A percentile compares a stretch with the other conserved stretches of the same genome.
Evolutionary conservation across 1,140 invertebrate genomes (phyloP).

Genomic region (Dryas iulia): DNA sequence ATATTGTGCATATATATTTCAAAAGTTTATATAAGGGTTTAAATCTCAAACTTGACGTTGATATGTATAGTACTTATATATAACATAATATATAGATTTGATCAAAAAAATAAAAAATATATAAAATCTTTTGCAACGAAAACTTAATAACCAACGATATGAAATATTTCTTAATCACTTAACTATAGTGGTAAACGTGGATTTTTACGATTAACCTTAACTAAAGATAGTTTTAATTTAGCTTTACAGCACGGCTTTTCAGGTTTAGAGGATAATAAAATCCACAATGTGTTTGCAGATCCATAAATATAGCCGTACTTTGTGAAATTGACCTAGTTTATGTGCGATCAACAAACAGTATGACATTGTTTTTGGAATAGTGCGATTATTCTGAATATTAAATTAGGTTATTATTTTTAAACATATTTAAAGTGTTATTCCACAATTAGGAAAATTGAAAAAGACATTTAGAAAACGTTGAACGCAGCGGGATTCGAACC

Average conservation of each 20-base stretch:
- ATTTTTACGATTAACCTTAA: constrained; percentile 1
- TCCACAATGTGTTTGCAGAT: constrained; percentile 15
- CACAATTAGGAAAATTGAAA: no score
- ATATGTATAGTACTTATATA: no score
- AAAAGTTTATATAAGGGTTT: not conserved
- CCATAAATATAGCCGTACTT: constrained; percentile 22
- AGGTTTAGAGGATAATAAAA: constrained; percentile 19
- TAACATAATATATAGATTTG: no score
- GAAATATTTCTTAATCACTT: not conserved
- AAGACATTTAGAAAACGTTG: no score
- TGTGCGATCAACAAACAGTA: constrained; percentile 14
- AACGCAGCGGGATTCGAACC: no score
- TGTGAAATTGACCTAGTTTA: constrained; percentile 23
- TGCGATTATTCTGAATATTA: constrained; percentile 13
- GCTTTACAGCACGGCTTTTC: not conserved
- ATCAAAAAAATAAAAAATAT: not conserved
- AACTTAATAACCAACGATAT: not conserved
- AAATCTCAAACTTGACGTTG: not conserved
- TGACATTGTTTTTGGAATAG: constrained; percentile 22
- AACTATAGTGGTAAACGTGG: no score
- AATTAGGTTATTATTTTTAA: not conserved
- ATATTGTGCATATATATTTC: not conserved
- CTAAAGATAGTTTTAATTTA: not conserved
- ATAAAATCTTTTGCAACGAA: not conserved
- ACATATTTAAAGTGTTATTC: no score